Evolutionary conservation across 2,797 vertebrate genomes (phyloP).

Genomic region (Sebastes hubbsi): DNA sequence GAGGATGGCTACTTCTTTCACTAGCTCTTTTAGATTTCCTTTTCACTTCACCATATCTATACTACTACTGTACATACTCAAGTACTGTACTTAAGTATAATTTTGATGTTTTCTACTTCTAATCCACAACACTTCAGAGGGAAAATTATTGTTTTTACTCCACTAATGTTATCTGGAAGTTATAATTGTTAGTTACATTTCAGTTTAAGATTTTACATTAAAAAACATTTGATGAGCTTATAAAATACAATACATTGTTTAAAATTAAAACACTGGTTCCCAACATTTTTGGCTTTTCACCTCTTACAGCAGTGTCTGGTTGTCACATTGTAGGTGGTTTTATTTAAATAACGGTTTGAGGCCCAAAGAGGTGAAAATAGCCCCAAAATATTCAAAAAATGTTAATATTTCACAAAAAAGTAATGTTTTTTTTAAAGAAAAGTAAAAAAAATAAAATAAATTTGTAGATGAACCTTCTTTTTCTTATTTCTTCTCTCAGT

Average conservation of each 20-base stretch:
- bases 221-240: neutral
- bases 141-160: neutral
- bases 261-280: neutral
- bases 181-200: neutral
- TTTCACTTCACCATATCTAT: neutral
- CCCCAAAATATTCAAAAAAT: neutral
- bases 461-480: neutral
- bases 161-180: neutral
- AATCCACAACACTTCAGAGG: neutral
- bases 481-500: neutral
- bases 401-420: neutral
- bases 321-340: neutral
- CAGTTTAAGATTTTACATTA: neutral
- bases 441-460: neutral
- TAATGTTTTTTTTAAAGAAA: neutral
- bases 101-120: neutral
- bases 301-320: neutral
- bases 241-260: neutral
- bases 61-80: neutral
- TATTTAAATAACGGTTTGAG: neutral
- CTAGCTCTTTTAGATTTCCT: neutral
- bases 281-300: neutral
- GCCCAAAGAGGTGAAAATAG: neutral
- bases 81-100: neutral
- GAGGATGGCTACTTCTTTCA: conserved; percentile 10